Evolutionary conservation across 2,113 vertebrate genomes (phyloP).

Genomic region (Lethenteron camtschaticum): DNA sequence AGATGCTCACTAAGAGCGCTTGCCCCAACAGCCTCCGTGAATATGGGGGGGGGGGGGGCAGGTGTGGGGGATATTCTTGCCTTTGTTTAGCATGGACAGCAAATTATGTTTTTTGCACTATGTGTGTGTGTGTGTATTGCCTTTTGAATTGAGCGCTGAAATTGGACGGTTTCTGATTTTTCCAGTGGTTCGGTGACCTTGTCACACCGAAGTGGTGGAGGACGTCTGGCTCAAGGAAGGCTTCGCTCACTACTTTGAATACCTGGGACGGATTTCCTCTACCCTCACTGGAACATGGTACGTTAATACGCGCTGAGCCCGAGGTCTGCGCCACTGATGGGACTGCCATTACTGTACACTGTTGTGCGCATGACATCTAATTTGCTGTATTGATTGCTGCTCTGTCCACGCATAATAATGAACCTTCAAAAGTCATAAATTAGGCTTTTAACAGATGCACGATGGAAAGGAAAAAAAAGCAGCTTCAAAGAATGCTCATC

Average conservation of each 20-base stretch:
- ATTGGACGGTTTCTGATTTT: slow-evolving; percentile 8
- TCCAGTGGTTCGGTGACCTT: slow-evolving; percentile 89
- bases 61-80: too few relatives aligned
- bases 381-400: slow-evolving; percentile 8
- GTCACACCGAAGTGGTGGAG: slow-evolving; percentile 96
- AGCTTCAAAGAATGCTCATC: too few relatives aligned
- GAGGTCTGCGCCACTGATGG: too few relatives aligned
- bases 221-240: slow-evolving; percentile 96
- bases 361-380: slow-evolving; percentile 15
- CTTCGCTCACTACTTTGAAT: slow-evolving; percentile 92
- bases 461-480: too few relatives aligned
- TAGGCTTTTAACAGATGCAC: too few relatives aligned
- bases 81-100: too few relatives aligned
- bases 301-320: slow-evolving; percentile 12
- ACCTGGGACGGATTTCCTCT: slow-evolving; percentile 91
- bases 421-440: too few relatives aligned
- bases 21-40: too few relatives aligned
- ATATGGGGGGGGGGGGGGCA: too few relatives aligned
- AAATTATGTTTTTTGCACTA: background rate
- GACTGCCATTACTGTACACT: slow-evolving; percentile 5
- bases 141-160: background rate
- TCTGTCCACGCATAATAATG: too few relatives aligned
- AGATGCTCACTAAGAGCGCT: too few relatives aligned
- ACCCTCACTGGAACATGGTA: slow-evolving; percentile 96
- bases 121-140: slow-evolving; percentile 2